Base-by-base conservation (phyloP, 2,888 invertebrate genomes). In the Eupithecia inturbata region DNA sequence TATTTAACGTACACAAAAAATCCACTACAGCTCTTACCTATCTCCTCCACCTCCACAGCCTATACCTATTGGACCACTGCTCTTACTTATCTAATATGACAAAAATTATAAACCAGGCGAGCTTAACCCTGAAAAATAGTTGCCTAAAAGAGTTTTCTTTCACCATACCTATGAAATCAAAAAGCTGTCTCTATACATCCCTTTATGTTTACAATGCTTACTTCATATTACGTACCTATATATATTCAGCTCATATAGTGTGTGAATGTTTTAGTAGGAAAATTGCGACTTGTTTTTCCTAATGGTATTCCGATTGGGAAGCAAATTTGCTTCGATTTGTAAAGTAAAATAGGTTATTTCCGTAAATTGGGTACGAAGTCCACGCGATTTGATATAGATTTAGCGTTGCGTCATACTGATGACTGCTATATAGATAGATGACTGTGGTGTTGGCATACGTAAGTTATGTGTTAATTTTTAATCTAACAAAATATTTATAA, bases 251-350 rank as follows among this genome's bases (percentile, higher is more conserved):
- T 60, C 7, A 49, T 41, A 26, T 14, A 16, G 14, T 60, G 60
- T 62, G 68, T 53, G 33, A 64, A 75, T 57, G 57, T 26, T 26
- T 67, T 68, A 68, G 67, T 33, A 62, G 66, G 77, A 76, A 86
- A 88, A 88, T 87, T 85, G 85, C 84, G 84, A 85, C 76, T 84
- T 87, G 88, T 86, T 89, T 88, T 88, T 84, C 83, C 83, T 87
- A 89, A 89, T 88, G 84, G 85, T 85, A 85, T 88, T 86, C 80
- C 70, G 78, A 81, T 82, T 81, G 78, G 82, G 81, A 81, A 77
- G 71, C 72, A 68, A 76, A 81, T 78, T 78, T 63, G 75, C 78
- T 75, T 74, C 70, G 63, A 74, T 77, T 68, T 63, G 71, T 72
- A 70, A 64, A 64, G 63, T 73, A 70, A 76, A 77, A 78, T 80